These are phyloP conservation scores for Leptopilina syphax DNA, from an alignment of 2,888 invertebrate genomes.

Conservation along the genomic window DNA sequence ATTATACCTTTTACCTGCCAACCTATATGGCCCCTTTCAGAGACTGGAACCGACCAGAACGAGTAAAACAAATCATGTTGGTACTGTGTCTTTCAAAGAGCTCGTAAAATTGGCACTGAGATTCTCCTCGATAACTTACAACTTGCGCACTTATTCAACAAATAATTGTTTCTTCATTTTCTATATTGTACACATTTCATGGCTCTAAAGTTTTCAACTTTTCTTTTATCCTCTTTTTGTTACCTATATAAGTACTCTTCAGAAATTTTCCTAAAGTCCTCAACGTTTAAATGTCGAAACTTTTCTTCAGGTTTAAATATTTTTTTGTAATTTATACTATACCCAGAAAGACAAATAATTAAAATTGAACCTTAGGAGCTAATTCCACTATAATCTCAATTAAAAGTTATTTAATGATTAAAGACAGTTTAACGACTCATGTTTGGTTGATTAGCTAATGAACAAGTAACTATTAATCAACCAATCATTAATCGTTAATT, in stretches of 20 bases:
- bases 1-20: slow-evolving; percentile 66
- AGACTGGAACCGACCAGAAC: slow-evolving; percentile 44
- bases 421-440: too few relatives aligned
- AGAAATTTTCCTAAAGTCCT: too few relatives aligned
- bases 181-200: not conserved
- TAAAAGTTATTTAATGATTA: too few relatives aligned
- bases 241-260: not conserved
- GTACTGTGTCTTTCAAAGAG: slow-evolving; percentile 39
- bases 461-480: too few relatives aligned
- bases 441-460: too few relatives aligned
- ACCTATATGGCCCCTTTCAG: slow-evolving; percentile 54
- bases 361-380: too few relatives aligned
- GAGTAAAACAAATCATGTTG: slow-evolving; percentile 37
- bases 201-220: not conserved
- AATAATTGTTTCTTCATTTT: slow-evolving; percentile 24
- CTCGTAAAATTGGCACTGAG: slow-evolving; percentile 34
- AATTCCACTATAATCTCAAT: too few relatives aligned
- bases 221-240: not conserved
- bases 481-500: too few relatives aligned
- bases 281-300: too few relatives aligned
- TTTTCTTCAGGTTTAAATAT: too few relatives aligned
- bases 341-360: too few relatives aligned
- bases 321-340: too few relatives aligned
- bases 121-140: slow-evolving; percentile 22
- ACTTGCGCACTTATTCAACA: not conserved